Evolutionary conservation across 2,113 vertebrate genomes (phyloP).

Genomic region (Prionailurus viverrinus): DNA sequence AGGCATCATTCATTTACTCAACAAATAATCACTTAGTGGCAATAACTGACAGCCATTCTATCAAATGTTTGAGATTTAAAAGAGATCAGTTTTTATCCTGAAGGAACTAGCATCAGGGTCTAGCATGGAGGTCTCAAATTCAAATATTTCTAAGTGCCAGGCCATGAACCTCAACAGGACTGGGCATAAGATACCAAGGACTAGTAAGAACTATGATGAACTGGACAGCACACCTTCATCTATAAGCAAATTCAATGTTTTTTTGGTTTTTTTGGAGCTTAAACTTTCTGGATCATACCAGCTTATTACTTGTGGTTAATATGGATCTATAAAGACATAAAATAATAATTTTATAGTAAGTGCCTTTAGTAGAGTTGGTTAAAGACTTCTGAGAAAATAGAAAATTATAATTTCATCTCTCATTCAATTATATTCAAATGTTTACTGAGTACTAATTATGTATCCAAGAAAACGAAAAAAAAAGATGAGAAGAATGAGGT

Average conservation of each 20-base stretch:
- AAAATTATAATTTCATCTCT: slow-evolving; percentile 51
- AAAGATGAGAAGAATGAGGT: neutral
- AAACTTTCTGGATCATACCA: neutral
- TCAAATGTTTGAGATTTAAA: slow-evolving; percentile 30
- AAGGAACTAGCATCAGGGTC: neutral
- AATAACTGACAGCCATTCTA: neutral
- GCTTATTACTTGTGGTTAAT: slow-evolving; percentile 14
- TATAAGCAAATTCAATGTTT: neutral
- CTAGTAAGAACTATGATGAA: neutral
- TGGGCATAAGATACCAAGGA: neutral
- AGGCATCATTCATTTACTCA: slow-evolving; percentile 12
- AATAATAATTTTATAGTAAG: slow-evolving; percentile 29
- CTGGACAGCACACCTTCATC: neutral
- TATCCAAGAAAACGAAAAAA: neutral
- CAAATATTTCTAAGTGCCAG: neutral
- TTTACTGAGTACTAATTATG: slow-evolving; percentile 39
- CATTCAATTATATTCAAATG: slow-evolving; percentile 11
- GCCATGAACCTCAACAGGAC: neutral
- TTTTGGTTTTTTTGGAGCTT: neutral
- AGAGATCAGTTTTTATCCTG: neutral
- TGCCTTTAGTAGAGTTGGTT: slow-evolving; percentile 16
- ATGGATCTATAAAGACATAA: slow-evolving; percentile 4
- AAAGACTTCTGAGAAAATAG: slow-evolving; percentile 15
- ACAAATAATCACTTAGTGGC: neutral
- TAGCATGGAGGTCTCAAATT: neutral